Evolutionary conservation across 2,888 invertebrate species (phyloP).

Genomic region (Prenolepis imparis): DNA sequence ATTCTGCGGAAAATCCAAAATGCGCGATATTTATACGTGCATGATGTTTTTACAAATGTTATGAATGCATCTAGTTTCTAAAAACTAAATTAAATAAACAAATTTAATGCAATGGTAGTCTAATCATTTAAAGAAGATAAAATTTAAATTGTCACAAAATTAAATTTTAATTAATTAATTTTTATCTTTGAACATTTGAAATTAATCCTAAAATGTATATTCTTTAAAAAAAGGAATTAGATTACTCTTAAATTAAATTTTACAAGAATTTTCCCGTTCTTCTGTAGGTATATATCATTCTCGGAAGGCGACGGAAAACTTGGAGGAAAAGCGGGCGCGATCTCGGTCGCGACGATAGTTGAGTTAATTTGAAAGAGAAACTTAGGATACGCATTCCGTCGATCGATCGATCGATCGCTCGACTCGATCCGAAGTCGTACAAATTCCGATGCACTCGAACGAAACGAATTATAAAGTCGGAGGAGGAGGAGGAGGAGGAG

Average conservation of each 20-base stretch:
- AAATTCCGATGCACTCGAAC: slow-evolving; percentile 19
- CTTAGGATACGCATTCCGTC: background rate
- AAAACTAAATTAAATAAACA: background rate
- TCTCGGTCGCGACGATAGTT: slow-evolving; percentile 10
- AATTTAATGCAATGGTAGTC: background rate
- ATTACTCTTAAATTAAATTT: background rate
- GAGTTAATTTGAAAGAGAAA: slow-evolving; percentile 40
- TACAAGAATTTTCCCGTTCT: slow-evolving; percentile 2
- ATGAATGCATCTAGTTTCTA: background rate
- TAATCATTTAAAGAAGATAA: background rate
- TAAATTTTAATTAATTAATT: slow-evolving; percentile 1
- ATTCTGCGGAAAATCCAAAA: background rate
- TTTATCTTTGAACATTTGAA: background rate
- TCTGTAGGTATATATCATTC: background rate
- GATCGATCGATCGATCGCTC: background rate
- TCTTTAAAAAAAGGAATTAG: background rate
- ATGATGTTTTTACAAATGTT: background rate
- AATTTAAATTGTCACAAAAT: background rate
- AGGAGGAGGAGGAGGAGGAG: background rate
- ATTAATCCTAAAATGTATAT: background rate
- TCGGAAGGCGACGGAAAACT: background rate
- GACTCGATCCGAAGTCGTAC: slow-evolving; percentile 1
- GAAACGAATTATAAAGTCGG: slow-evolving; percentile 19
- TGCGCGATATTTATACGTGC: background rate
- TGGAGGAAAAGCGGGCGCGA: slow-evolving; percentile 24